Evolutionary conservation across 1,140 invertebrate species (phyloP), one percentile per base, ranked within the genome.

Genomic region (Propsilocerus akamusi): DNA sequence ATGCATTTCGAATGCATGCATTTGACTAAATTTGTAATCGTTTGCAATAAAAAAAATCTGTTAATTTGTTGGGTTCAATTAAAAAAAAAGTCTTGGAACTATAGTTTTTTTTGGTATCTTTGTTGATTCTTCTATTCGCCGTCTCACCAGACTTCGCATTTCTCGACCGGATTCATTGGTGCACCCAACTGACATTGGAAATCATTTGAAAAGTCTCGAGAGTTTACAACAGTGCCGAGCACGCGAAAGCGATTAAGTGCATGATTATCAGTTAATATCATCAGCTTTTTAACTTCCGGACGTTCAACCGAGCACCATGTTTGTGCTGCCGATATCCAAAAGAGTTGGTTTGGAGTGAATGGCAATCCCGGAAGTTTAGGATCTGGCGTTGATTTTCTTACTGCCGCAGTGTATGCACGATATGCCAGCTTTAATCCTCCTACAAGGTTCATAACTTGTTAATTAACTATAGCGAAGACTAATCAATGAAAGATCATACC

Each of bases 211-310:
- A 94, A 95, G 46, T 89, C 80, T 30, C 77, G 69, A 65, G 83
- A 80, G 63, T 95, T 95, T 17, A 85, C 83, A n/a, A 93, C 64
- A 0, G 88, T 83, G 3, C 89, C 88, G 32, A 82, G 70, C 2
- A 93, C 83, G 32, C 87, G 76, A 70, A 80, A 87, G 48, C 75
- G 71, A 20, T 14, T 20, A 1, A 17, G 17, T 5, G 34, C 34
- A 20, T 41, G 34, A 17, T 41, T 41, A 10, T 41, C 34, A 7
- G 34, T 41, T 5, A 41, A 20, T 20, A 41, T 41, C 5, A 41
- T 7, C 10, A 48, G 60, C 63, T 55, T 63, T n/a, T 55, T 12
- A 7, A 48, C 46, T 32, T 73, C 70, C 4, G 68, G 65, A 48
- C 71, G 54, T 52, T 69, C 69, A 52, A 70, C 68, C 28, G 14